Percentiles rank a stretch among this genome's conserved stretches.
phyloP scores from a whole-genome alignment of 1,140 invertebrate genomes.

The Neotoxoptera formosana region DNA sequence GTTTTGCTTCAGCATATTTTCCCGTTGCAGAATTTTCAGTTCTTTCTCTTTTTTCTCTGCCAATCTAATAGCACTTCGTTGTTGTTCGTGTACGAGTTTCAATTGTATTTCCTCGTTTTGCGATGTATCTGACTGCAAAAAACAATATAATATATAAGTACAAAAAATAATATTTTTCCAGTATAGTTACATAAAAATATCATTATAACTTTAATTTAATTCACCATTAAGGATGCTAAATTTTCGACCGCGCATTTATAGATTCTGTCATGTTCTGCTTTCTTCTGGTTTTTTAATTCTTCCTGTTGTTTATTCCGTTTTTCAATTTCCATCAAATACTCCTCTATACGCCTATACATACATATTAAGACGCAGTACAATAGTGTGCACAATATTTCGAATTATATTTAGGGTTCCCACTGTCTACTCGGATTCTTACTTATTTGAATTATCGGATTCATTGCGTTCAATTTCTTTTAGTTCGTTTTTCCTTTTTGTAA shows the following conservation, averaged over 20 bases:
- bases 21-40: background rate
- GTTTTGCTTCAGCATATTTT: background rate
- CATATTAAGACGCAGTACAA: background rate
- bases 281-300: background rate
- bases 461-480: background rate
- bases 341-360: background rate
- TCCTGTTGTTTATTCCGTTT: background rate
- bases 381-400: background rate
- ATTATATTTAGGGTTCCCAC: background rate
- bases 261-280: background rate
- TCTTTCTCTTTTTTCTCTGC: background rate
- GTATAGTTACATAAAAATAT: background rate
- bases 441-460: background rate
- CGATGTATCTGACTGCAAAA: background rate
- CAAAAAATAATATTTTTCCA: background rate
- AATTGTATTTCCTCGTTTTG: background rate
- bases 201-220: too few species aligned
- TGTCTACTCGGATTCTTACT: background rate
- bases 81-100: background rate
- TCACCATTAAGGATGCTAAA: conserved; percentile 9
- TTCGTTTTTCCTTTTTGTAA: background rate
- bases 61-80: background rate
- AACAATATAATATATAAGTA: background rate
- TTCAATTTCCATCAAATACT: background rate
- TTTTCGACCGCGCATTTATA: conserved; percentile 16